These are phyloP conservation scores for Apodemus speciosus DNA, from an alignment of 2,113 vertebrate genomes.

Conservation along the genomic window DNA sequence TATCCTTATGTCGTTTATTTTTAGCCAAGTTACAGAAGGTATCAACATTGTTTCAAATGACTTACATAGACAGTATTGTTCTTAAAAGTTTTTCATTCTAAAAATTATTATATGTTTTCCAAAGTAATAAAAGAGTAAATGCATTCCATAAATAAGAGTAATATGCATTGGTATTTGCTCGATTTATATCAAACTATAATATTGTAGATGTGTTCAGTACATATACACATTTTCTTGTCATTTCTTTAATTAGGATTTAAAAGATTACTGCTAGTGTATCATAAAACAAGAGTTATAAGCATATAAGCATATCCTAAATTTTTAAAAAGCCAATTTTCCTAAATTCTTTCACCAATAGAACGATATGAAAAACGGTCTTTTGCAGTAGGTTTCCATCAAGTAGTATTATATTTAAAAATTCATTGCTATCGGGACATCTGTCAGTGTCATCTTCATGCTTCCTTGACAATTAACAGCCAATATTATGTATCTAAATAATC, in stretches of 20 bases:
- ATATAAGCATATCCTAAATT: not conserved
- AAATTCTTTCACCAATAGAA: not conserved
- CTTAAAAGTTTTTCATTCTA: not conserved
- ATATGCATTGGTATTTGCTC: not conserved
- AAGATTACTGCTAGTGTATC: not conserved
- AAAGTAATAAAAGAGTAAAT: not conserved
- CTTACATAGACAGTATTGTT: not conserved
- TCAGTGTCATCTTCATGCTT: not conserved
- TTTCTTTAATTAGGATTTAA: not conserved
- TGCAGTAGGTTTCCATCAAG: not conserved
- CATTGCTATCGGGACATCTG: not conserved
- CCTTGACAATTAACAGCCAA: not conserved
- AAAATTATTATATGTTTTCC: not conserved
- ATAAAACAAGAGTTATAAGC: not conserved
- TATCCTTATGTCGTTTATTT: not conserved
- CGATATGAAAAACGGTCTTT: not conserved
- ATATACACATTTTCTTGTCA: not conserved
- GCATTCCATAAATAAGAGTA: not conserved
- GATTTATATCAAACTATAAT: not conserved
- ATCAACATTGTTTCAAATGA: not conserved
- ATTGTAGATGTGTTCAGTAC: not conserved
- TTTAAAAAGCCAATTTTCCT: not conserved
- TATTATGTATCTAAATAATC: not conserved
- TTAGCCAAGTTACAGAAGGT: not conserved
- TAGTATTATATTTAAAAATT: not conserved